These are phyloP conservation scores for Pyrocephalus nanus DNA, from an alignment of 2,797 vertebrate genomes.

Conservation along the genomic window DNA sequence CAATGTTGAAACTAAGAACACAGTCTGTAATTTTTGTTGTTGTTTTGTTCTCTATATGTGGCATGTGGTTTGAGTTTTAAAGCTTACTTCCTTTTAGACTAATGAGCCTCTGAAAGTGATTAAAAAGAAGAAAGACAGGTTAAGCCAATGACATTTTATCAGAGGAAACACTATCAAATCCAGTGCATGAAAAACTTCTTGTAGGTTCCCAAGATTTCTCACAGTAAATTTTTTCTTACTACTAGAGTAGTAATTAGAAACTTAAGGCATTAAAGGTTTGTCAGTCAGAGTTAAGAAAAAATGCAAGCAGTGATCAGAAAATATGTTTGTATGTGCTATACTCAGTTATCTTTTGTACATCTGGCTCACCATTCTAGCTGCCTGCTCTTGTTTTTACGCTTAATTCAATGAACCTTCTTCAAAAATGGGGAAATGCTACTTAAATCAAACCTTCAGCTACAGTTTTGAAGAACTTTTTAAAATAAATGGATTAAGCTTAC, in stretches of 20 bases:
- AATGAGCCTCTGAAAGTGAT: constrained; percentile 70
- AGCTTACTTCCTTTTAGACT: constrained; percentile 64
- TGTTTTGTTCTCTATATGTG: constrained; percentile 27
- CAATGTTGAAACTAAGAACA: constrained; percentile 14
- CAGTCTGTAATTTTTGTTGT: neutral
- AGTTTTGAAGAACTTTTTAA: neutral
- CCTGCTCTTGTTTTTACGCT: neutral
- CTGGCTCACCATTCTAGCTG: neutral
- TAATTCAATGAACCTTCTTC: neutral
- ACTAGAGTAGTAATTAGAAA: neutral
- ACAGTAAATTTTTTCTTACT: neutral
- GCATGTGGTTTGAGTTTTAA: constrained; percentile 73
- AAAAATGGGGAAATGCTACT: neutral
- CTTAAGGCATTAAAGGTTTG: neutral
- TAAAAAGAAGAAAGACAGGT: constrained; percentile 63
- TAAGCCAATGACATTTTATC: constrained; percentile 61
- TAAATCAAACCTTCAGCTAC: neutral
- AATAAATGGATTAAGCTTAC: neutral
- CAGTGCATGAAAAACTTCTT: neutral
- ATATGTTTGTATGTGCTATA: neutral
- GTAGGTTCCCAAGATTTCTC: neutral
- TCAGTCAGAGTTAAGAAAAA: neutral
- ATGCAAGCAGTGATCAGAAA: neutral
- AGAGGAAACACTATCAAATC: constrained; percentile 46
- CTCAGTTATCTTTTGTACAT: neutral